Percentiles rank a stretch among this genome's conserved stretches.
These are phyloP conservation scores for Elgaria multicarinata DNA, from an alignment of 2,113 vertebrate species.

Conservation along the genomic window DNA sequence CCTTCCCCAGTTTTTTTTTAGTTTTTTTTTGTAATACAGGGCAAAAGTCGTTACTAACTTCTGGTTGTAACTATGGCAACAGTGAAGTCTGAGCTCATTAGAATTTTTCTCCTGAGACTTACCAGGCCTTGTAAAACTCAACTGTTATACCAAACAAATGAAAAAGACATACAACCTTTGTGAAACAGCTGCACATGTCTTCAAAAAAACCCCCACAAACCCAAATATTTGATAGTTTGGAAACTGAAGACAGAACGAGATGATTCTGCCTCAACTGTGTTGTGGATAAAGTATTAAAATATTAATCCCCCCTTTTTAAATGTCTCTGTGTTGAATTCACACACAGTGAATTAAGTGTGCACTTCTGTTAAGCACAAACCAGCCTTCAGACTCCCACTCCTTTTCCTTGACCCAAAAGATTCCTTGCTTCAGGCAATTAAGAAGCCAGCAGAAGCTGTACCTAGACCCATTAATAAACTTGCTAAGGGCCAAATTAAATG, in stretches of 20 bases:
- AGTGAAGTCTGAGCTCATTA: conserved; percentile 17
- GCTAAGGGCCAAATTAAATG: too few species aligned
- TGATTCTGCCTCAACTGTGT: background rate
- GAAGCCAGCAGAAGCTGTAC: background rate
- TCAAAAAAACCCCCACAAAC: too few species aligned
- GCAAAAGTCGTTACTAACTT: conserved; percentile 32
- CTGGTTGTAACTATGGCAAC: conserved; percentile 22
- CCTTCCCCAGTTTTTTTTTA: background rate
- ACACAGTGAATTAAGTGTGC: background rate
- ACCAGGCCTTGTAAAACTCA: conserved; percentile 4
- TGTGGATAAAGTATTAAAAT: background rate
- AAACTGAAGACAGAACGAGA: background rate
- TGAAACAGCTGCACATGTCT: background rate
- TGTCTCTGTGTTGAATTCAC: background rate
- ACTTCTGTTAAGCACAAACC: background rate
- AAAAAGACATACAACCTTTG: background rate
- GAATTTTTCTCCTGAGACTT: conserved; percentile 22
- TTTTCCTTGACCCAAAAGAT: background rate
- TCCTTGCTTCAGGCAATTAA: background rate
- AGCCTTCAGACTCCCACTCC: too few species aligned
- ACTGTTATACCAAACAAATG: conserved; percentile 26
- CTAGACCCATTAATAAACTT: background rate
- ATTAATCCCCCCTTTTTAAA: background rate
- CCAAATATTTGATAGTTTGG: conserved; percentile 14
- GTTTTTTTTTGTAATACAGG: conserved; percentile 10